Evolutionary conservation across 2,113 vertebrate species (phyloP).

Genomic region (Cynopterus brachyotis): DNA sequence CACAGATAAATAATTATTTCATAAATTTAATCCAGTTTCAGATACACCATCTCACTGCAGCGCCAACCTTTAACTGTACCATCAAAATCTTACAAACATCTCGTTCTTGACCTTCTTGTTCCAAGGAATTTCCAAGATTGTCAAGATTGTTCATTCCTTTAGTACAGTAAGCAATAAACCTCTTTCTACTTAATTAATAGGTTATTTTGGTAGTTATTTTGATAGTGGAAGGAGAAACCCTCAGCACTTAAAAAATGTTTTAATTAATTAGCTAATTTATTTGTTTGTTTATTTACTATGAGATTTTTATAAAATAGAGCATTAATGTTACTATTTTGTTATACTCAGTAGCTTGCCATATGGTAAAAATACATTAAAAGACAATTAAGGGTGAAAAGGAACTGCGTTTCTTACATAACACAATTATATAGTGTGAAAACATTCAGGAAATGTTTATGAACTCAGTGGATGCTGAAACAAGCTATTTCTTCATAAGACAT

Average conservation of each 20-base stretch:
- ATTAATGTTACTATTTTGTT: constrained; percentile 3
- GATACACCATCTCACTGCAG: background rate
- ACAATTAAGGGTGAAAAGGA: constrained; percentile 69
- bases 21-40: background rate
- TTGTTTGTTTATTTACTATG: constrained; percentile 18
- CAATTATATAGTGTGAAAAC: constrained; percentile 69
- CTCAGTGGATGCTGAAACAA: constrained; percentile 52
- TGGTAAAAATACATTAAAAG: constrained; percentile 64
- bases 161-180: background rate
- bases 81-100: background rate
- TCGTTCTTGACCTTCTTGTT: background rate
- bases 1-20: background rate
- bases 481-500: constrained; percentile 62
- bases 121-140: background rate
- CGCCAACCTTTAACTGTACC: background rate
- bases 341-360: constrained; percentile 54
- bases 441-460: constrained; percentile 65
- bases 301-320: constrained; percentile 43
- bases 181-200: background rate
- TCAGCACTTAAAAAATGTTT: background rate
- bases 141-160: background rate
- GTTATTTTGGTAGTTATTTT: background rate
- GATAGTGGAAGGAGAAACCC: background rate
- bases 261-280: background rate
- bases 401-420: constrained; percentile 56